Base-by-base conservation (phyloP, 2,888 invertebrate genomes). In the Trichogramma dendrolimi region DNA sequence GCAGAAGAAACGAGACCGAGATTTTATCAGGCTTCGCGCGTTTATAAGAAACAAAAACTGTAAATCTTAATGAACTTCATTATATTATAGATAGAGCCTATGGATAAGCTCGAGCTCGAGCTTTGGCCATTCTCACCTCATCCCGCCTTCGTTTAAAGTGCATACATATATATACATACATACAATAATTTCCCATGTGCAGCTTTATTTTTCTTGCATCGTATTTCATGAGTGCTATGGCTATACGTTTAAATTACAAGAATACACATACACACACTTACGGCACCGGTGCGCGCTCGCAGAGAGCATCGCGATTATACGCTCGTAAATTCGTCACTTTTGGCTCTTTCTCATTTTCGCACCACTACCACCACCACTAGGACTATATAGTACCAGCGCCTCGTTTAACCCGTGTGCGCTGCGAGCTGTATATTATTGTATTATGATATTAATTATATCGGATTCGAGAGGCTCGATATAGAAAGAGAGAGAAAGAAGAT, bases 401-500 rank as follows among this genome's bases (percentile, higher is more conserved):
- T 66, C 61, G 64, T 63, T 61, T 60, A 58, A 55, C 62, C 61
- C 64, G 60, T 53, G 55, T 53, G 44, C 47, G 65, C 14, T 59
- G 58, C 57, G 63, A 64, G 64, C 46, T 56, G 58, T 65, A 65
- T 66, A 66, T 67, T 67, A 65, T 68, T 67, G 69, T 69, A 73
- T 73, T 73, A 73, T 71, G 71, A 71, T 73, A 73, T 73, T 73
- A 73, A 73, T 74, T 74, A 73, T 73, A 73, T 73, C 27, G 27
- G 27, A 27, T 27, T 27, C 27, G 27, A 27, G 27, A 27, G 27
- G 27, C 27, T 27, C 2, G 27, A 27, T 27, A 27, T 3, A 27
- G 27, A 27, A 27, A 27, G 27, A 27, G 27, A 27, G 27, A 27
- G 27, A 27, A 27, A 27, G 27, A 27, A 27, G 73, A 72, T 74